Base-by-base conservation (phyloP, 2,113 vertebrate genomes). In the Muscicapa adusta region DNA sequence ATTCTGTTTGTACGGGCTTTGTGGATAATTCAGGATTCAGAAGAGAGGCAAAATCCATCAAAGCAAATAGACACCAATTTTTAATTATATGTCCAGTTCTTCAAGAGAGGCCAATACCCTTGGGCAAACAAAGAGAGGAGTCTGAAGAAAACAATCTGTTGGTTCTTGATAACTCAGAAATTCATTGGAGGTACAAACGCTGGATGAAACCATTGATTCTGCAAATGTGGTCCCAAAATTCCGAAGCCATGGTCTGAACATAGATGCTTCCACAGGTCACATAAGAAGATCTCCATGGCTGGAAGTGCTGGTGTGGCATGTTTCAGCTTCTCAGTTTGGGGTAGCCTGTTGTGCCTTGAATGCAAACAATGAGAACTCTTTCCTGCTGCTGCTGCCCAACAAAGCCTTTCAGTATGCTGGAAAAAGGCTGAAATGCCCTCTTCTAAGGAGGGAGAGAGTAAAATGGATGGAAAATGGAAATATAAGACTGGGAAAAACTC, bases 51-150 rank as follows among this genome's bases (percentile, higher is more conserved):
- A 94, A 96, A 95, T 85, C 79, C 95, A 93, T 96, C 95, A 96
- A 95, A 96, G 93, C 16, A 12, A 94, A 85, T 73, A 93, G 81
- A 94, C 94, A 96, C 94, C 96, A 96, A 96, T 96, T 96, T 95
- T 93, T 96, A 96, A 96, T 95, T 97, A 85, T 85, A 95, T 72
- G 83, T 78, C 83, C 9, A 2, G 67, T 87, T 95, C 80, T 93
- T 96, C 92, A 94, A 96, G 78, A 94, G 57, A 40, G 31, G 94
- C 78, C 91, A 94, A 77, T 96, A 83, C 47, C 92, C 94, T 88
- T 88, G 60, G 79, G 91, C 63, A 73, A 93, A 76, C 29, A 83
- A 83, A 90, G 66, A 85, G 62, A 95, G 17, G 7, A 92, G 25
- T 95, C 84, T 95, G 80, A 66, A 70, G 67, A 93, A 93, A 94